Evolutionary conservation across 2,113 vertebrate genomes (phyloP).

Genomic region (Dipodomys ordii): DNA sequence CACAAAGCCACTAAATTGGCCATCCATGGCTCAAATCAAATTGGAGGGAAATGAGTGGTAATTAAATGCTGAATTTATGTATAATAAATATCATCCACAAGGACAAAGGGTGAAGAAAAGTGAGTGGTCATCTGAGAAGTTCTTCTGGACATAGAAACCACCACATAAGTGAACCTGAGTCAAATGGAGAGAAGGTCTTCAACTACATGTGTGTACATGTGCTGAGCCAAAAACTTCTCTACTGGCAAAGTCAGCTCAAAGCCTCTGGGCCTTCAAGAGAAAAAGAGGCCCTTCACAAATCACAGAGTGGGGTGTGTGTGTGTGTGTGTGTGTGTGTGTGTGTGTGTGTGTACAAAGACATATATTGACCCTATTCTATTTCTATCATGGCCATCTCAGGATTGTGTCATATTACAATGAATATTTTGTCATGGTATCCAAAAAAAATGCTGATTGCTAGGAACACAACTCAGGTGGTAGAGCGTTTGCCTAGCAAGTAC

Average conservation of each 20-base stretch:
- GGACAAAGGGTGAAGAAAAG: background rate
- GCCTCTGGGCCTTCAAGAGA: background rate
- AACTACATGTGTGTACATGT: fast-evolving
- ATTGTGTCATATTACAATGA: background rate
- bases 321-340: fast-evolving
- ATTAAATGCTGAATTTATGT: slow-evolving; percentile 19
- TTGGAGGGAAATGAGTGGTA: background rate
- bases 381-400: too few relatives aligned
- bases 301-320: fast-evolving
- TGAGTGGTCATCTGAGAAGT: background rate
- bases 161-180: background rate
- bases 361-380: background rate
- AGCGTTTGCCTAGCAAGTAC: too few relatives aligned
- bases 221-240: background rate
- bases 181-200: background rate
- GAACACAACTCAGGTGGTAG: too few relatives aligned
- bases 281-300: background rate
- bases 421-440: background rate
- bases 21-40: slow-evolving; percentile 1
- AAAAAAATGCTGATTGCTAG: background rate
- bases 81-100: background rate
- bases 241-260: background rate
- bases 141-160: background rate
- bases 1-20: slow-evolving; percentile 26
- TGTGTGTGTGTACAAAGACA: background rate